phyloP scores from a whole-genome alignment of 2,113 vertebrate genomes.

The Riparia riparia region DNA sequence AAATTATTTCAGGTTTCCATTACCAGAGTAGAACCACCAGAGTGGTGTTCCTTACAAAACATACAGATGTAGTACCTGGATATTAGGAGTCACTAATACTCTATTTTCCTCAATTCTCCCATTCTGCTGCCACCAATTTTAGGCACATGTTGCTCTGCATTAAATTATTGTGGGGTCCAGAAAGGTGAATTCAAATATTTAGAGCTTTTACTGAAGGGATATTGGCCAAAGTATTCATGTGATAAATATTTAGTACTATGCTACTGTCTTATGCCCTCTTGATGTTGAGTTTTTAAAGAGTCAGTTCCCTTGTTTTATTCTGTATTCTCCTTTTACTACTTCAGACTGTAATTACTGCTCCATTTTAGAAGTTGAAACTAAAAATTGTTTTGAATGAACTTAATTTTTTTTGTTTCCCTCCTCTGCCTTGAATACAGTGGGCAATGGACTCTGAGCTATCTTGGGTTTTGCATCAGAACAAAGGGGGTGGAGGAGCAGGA shows the following conservation, averaged over 20 bases:
- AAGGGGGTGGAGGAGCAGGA: background rate
- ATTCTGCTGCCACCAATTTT: background rate
- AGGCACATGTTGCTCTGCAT: background rate
- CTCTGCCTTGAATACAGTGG: background rate
- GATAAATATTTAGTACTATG: background rate
- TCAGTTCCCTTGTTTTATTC: background rate
- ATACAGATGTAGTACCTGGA: background rate
- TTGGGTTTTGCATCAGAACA: background rate
- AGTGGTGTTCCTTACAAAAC: background rate
- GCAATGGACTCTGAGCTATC: background rate
- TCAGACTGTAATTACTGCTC: background rate
- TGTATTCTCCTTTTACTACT: background rate
- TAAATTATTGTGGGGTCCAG: background rate
- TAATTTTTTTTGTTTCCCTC: rapidly evolving
- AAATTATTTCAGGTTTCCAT: background rate
- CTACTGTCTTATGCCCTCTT: background rate
- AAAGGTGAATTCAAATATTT: background rate
- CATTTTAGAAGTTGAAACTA: background rate
- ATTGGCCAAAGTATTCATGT: background rate
- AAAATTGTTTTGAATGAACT: background rate
- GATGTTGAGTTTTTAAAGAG: background rate
- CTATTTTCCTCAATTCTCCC: background rate
- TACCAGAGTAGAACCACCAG: background rate
- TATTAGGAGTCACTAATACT: background rate
- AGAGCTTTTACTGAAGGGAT: background rate